Percentiles rank a stretch among this genome's conserved stretches.
Conservation (phyloP, 2,888 invertebrate species). For the Vanessa cardui region DNA sequence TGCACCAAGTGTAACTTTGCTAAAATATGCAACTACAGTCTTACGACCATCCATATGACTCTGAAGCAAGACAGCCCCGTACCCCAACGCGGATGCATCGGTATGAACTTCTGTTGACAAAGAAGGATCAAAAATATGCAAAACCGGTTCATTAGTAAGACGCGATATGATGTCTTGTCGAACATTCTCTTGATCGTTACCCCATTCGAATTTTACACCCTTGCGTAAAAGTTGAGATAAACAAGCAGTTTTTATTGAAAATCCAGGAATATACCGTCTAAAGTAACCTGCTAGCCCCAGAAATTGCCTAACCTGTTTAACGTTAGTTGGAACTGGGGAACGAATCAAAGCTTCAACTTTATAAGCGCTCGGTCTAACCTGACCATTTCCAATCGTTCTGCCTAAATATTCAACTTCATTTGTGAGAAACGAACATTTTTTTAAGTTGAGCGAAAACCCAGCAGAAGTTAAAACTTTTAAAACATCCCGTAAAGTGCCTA, state of each 20-base stretch:
- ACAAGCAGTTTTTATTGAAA: slow-evolving; percentile 1
- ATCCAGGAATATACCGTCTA: background rate
- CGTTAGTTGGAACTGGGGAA: background rate
- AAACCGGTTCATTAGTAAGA: no score
- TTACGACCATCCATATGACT: background rate
- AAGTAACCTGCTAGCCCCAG: background rate
- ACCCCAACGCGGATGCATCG: background rate
- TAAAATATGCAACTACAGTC: background rate
- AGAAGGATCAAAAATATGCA: background rate
- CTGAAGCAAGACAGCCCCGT: slow-evolving; percentile 6
- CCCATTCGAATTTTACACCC: background rate
- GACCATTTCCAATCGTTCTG: slow-evolving; percentile 9
- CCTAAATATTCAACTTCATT: background rate
- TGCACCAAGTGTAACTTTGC: slow-evolving; percentile 15
- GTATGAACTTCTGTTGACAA: background rate
- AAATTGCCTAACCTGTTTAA: slow-evolving; percentile 1
- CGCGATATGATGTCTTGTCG: no score
- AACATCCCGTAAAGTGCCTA: no score
- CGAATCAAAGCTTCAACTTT: background rate
- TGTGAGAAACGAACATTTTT: background rate
- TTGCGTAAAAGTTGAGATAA: background rate
- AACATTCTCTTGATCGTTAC: background rate
- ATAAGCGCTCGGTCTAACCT: background rate
- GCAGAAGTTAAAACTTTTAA: no score
- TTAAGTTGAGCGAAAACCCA: no score